Evolutionary conservation across 2,113 vertebrate genomes (phyloP), one percentile per base, ranked within the genome.

Genomic region (Periophthalmodon schlosseri): DNA sequence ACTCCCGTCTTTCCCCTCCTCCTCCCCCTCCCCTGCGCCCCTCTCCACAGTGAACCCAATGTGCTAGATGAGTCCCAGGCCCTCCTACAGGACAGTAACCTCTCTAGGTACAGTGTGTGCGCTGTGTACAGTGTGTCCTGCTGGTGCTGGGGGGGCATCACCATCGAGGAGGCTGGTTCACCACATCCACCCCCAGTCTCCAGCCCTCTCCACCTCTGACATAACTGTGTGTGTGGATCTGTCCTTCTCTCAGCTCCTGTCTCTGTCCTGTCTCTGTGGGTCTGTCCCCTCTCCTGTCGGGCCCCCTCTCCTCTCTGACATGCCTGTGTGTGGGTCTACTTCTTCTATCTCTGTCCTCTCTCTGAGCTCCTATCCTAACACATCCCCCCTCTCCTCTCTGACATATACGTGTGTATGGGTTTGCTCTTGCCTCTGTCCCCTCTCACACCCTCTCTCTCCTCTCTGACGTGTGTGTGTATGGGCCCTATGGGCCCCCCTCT

Each of bases 31-130:
- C 95, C 87, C 96, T 58, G 21, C 57, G 21, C 57, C 57, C 96
- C 90, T 95, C 95, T 88, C 95, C 94, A 94, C 97, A 99, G 98
- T 96, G 98, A 99, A 95, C 98, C 98, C 95, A 99, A 99, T 99
- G 97, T 99, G 95, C 97, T 99, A 96, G 98, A 99, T 96, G 97
- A 99, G 92, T 97, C 95, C 96, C 96, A 97, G 95, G 96, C 96
- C 93, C 95, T 96, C 95, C 95, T 97, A 95, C 96, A 97, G 86
- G 97, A 96, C 96, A 95, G 96, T 96, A 97, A 95, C 97, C 96
- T 99, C 92, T 97, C 97, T 99, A 99, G 97, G 98, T 99, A 99
- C 96, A 96, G 96, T 98, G 96, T 88, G 73, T 78, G 8, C 77
- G 68, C 72, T 91, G 77, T 93, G 91, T 97, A 44, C 93, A 96